Evolutionary conservation across 2,888 invertebrate genomes (phyloP), one percentile per base, ranked within the genome.

Genomic region (Augiades crinisus): DNA sequence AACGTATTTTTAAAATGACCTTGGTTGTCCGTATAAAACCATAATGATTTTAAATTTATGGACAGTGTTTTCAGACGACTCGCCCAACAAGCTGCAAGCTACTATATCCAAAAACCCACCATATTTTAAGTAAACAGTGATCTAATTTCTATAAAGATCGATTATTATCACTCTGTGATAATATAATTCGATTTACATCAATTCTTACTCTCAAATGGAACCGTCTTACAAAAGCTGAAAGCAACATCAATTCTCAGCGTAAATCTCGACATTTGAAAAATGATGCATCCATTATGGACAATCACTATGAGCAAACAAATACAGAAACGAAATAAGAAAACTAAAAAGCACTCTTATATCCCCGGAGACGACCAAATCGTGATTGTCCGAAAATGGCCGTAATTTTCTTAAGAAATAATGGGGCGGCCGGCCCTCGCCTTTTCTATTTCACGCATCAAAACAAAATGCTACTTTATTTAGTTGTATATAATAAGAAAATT

Each of bases 221-320:
- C 27, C 24, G 16, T 40, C 24, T 27, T 16, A 27, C 24, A 40
- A 2, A 2, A 22, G 13, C 14, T 10, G 34, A 45, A 21, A 45
- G 10, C 19, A 16, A 31, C 43, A 34, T 22, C 14, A 45, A 45
- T 45, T 21, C 22, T 22, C 21, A 22, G 14, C 22, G 34, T 45
- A 14, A 45, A 33, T 34, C 33, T 31, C 1, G 33, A 13, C 33
- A 45, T 12, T 14, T 43, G 30, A 43, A 43, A 43, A 45, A 45
- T 45, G 31, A 34, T 22, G 13, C 33, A 22, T 8, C 7, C 14
- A 14, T 14, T 45, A 34, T 22, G 22, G 14, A 34, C 33, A 24
- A 21, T 34, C 34, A 34, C 24, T 24, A 14, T 40, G 12, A 22
- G 14, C 16, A 34, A 45, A 34, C 10, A 34, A 12, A 45, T 30